Base-by-base conservation (phyloP, 2,888 invertebrate genomes). In the Morinoia aosen region DNA sequence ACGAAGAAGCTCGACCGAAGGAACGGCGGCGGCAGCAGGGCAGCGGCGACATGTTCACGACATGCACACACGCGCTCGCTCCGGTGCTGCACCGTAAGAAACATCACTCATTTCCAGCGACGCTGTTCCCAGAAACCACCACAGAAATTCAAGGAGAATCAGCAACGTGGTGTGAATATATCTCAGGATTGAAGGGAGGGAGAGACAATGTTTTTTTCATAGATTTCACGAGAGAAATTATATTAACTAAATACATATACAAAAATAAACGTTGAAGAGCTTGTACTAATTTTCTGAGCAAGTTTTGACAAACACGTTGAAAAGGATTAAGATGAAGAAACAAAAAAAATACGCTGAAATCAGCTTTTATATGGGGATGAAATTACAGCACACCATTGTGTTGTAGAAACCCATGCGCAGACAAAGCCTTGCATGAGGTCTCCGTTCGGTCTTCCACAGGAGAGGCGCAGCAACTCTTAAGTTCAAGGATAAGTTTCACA, bases 401-500 rank as follows among this genome's bases (percentile, higher is more conserved):
- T 76, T 33, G 76, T 76, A 76, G 76, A 19, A 76, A 76, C 8
- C 25, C 16, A 76, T 76, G 76, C 19, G 19, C 33, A 25, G 76
- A 76, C 76, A 76, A 76, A 76, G 76, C 76, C 76, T 8, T 76
- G 76, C 76, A 10, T 76, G 76, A 33, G 76, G 76, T 76, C 33
- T 76, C 25, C 61, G 61, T 19, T 19, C 61, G 61, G 61, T 19
- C 61, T 61, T 61, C 8, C 61, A 61, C 61, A 61, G 61, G 8
- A 61, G 61, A 61, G 76, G 76, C 76, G 19, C 25, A 76, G 76
- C 33, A 33, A 76, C 76, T 16, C 25, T 19, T 33, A 76, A 76
- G 76, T 76, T 76, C 76, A 76, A 76, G 76, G 76, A 76, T 16
- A 76, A 76, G 76, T 76, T 76, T 76, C 76, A 76, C 76, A 76